Evolutionary conservation across 1,140 invertebrate species (phyloP), one percentile per base, ranked within the genome.

Genomic region (Dinoponera quadriceps): DNA sequence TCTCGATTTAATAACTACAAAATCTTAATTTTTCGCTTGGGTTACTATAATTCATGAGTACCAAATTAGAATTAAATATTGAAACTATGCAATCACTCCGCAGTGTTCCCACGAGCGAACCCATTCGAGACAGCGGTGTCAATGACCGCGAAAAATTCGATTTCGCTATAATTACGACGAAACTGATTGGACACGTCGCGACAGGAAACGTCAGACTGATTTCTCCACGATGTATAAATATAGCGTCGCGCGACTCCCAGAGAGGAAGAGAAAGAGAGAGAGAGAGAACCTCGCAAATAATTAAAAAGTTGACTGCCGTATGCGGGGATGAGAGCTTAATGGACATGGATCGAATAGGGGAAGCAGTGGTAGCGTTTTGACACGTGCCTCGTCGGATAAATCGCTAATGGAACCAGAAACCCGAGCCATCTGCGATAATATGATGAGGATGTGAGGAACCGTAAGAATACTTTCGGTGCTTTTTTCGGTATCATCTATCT

Each of bases 371-470:
- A 29, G 55, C 49, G 29, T 83, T 83, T 83, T 78, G 73, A 83
- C 62, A 20, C 33, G 18, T 68, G 49, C 38, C 38, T 78, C 62
- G 38, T 5, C 20, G 38, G 51, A 83, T 78, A 83, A 83, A 83
- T 83, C 73, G 49, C 29, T 83, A 83, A 83, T 83, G 82, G 82
- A 83, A 14, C 62, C 18, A 83, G 82, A 83, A 83, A 83, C 20
- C 38, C 60, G 72, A 83, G 62, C 60, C 51, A 25, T 77, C 44
- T 20, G 51, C 72, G n/a, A 66, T 83, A 83, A 55, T 77, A 65
- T 3, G 38, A 5, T 25, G 38, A 25, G 59, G 22, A 63, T 33
- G 62, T 33, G 54, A 75, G 33, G 20, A n/a, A 69, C 1, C 3
- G 27, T 20, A 69, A 51, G 14, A 69, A 68, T 68, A 69, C 14